Evolutionary conservation across 2,888 invertebrate species (phyloP).

Genomic region (Drosophila demipolita): DNA sequence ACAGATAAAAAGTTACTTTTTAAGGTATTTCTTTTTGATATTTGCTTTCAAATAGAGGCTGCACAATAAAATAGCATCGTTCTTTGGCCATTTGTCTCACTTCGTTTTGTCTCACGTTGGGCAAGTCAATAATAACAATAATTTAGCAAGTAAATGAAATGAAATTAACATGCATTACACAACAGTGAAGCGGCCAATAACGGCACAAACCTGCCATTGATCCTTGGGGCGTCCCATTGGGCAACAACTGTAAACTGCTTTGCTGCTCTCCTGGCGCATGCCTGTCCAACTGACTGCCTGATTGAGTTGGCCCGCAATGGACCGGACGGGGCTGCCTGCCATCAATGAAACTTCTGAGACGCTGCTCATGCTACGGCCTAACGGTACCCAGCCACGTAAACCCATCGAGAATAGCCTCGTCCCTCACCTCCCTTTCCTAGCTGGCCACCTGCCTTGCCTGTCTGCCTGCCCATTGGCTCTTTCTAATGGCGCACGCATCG

Average conservation of each 20-base stretch:
- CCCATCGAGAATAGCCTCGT: conserved; percentile 28
- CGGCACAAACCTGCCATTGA: conserved; percentile 75
- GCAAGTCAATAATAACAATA: conserved; percentile 77
- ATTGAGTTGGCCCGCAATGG: conserved; percentile 69
- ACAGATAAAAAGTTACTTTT: not conserved
- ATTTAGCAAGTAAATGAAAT: conserved; percentile 76
- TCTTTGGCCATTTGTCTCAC: conserved; percentile 16
- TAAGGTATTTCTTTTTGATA: not conserved
- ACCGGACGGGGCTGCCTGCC: conserved; percentile 45
- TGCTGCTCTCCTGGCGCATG: conserved; percentile 53
- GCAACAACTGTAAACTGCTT: conserved; percentile 46
- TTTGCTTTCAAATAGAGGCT: not conserved
- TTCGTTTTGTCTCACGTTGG: conserved; percentile 7
- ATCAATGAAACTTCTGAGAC: conserved; percentile 67
- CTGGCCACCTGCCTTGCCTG: conserved; percentile 7
- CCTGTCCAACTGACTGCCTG: conserved; percentile 59
- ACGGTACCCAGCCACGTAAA: conserved; percentile 60
- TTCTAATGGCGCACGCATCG: conserved; percentile 74
- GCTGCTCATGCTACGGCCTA: conserved; percentile 63
- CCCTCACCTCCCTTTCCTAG: not conserved
- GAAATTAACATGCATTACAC: conserved; percentile 77
- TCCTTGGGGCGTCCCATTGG: conserved; percentile 79
- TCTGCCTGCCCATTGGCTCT: conserved; percentile 44
- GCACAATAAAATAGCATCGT: not conserved
- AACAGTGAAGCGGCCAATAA: conserved; percentile 63